Conservation (phyloP, 2,888 invertebrate species). For the Clanis bilineata region DNA sequence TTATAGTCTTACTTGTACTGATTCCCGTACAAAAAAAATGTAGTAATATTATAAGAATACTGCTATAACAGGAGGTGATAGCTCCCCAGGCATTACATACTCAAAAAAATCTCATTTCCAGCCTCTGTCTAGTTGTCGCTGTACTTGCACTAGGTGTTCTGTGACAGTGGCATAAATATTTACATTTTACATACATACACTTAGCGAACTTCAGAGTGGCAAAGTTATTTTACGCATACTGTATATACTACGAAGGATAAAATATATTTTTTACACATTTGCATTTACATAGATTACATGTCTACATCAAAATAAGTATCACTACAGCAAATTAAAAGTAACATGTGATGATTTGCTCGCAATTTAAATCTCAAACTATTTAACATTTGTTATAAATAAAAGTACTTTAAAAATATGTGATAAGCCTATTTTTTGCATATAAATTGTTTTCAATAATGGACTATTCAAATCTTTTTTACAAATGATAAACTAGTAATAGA, state of each 20-base stretch:
- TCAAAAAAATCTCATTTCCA: too few relatives aligned
- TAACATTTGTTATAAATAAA: not conserved
- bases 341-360: constrained; percentile 21
- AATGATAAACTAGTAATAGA: not conserved
- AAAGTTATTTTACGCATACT: too few relatives aligned
- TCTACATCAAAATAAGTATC: constrained; percentile 28
- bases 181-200: too few relatives aligned
- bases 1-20: too few relatives aligned
- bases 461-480: not conserved
- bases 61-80: too few relatives aligned
- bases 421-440: not conserved
- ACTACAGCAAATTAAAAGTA: constrained; percentile 32
- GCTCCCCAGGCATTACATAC: too few relatives aligned
- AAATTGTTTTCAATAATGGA: constrained; percentile 1
- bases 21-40: too few relatives aligned
- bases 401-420: constrained; percentile 1
- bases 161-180: too few relatives aligned
- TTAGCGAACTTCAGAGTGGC: too few relatives aligned
- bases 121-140: too few relatives aligned
- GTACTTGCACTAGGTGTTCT: too few relatives aligned
- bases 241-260: constrained; percentile 58
- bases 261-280: constrained; percentile 64
- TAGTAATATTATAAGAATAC: too few relatives aligned
- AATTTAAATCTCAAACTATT: constrained; percentile 12
- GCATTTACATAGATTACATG: constrained; percentile 78